phyloP scores from a whole-genome alignment of 2,888 invertebrate species.

The Barypeithes pellucidus region DNA sequence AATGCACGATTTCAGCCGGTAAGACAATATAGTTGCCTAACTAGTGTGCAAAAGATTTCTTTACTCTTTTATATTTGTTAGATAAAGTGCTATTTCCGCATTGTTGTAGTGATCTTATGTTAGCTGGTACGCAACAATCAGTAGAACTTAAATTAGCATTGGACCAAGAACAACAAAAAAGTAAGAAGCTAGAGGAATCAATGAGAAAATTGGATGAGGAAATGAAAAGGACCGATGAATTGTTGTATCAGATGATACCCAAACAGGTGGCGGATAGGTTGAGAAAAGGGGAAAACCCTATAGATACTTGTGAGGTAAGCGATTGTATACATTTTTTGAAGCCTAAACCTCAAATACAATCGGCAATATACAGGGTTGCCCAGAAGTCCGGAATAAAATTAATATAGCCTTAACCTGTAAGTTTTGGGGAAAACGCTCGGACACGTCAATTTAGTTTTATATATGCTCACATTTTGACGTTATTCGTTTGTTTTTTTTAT shows the following conservation, averaged over 20 bases:
- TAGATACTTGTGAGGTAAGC: slow-evolving; percentile 95
- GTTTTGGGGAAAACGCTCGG: too few relatives aligned
- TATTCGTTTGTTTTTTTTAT: too few relatives aligned
- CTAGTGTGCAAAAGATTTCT: not conserved
- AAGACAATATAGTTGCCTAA: slow-evolving; percentile 52
- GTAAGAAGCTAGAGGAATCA: slow-evolving; percentile 95
- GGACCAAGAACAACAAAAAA: slow-evolving; percentile 97
- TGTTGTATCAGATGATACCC: slow-evolving; percentile 99
- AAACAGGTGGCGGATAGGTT: slow-evolving; percentile 96
- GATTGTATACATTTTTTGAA: too few relatives aligned
- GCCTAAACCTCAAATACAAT: too few relatives aligned
- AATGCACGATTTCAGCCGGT: slow-evolving; percentile 99
- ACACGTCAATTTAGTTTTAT: too few relatives aligned
- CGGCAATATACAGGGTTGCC: too few relatives aligned
- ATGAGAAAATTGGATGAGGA: slow-evolving; percentile 97
- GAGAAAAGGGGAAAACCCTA: slow-evolving; percentile 94
- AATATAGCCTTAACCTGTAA: too few relatives aligned
- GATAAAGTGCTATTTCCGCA: not conserved
- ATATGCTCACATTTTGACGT: too few relatives aligned
- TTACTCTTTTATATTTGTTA: not conserved
- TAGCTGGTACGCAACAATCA: slow-evolving; percentile 97
- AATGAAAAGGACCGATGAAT: slow-evolving; percentile 95
- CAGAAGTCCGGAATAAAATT: too few relatives aligned
- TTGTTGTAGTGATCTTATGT: slow-evolving; percentile 85
- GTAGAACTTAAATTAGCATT: slow-evolving; percentile 96